Evolutionary conservation across 1,140 invertebrate species (phyloP), one percentile per base, ranked within the genome.

Genomic region (Bombus haemorrhoidalis): DNA sequence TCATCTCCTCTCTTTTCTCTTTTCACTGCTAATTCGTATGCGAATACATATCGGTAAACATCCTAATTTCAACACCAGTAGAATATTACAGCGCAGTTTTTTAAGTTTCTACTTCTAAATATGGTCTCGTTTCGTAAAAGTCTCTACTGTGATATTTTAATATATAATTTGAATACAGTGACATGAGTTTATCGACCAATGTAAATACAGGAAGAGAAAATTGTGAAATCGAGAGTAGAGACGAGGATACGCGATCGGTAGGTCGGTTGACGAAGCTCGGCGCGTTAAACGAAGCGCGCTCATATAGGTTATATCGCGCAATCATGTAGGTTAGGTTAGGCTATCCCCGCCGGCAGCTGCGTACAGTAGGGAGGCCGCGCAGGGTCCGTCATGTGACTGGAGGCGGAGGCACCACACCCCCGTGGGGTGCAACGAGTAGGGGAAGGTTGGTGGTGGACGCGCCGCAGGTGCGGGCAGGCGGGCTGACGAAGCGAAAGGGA

Each of bases 331-430:
- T 90, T 90, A 85, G 88, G 87, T 72, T 89, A 78, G 69, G 34
- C n/a, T 74, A 82, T 76, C 84, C 68, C 86, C 84, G 79, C 32
- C 78, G 80, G 83, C 78, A 57, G 85, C 74, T 81, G 75, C 83
- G 86, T 89, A 85, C 81, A 87, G 91, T 90, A 88, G 91, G 88
- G 91, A 90, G 91, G 81, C 86, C 89, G 91, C 89, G 88, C 89
- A 90, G 89, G 76, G 80, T 90, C 86, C 91, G 93, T 93, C 92
- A 89, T 91, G 92, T 91, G 91, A 94, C 93, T 94, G 91, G 93
- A 94, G 94, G 94, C 94, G 94, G 89, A 90, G 89, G 93, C 93
- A 94, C 93, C 93, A 93, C 93, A 94, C 93, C 93, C 93, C 92
- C 92, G 91, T 88, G 83, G 91, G 92, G 91, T 86, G 75, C 85